These are phyloP conservation scores for Podabrus alpinus DNA, from an alignment of 2,888 invertebrate species.

Conservation along the genomic window DNA sequence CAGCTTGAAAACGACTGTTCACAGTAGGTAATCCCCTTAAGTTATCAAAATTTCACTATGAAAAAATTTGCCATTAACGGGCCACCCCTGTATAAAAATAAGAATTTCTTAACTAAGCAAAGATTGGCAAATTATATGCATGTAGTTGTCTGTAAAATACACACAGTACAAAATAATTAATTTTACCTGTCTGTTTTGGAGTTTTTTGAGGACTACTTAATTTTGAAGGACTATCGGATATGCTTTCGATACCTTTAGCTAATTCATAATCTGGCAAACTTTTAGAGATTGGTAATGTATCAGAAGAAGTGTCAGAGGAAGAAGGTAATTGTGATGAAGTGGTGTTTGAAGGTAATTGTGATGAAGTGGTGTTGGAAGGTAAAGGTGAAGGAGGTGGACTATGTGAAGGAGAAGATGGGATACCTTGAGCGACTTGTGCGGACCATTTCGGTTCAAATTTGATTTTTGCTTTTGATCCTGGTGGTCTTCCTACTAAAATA, in stretches of 20 bases:
- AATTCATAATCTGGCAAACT: neutral
- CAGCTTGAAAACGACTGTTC: too few relatives aligned
- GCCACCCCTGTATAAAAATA: neutral
- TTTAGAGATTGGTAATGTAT: slow-evolving; percentile 9
- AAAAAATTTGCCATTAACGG: neutral
- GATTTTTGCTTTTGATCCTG: slow-evolving; percentile 49
- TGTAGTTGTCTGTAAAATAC: neutral
- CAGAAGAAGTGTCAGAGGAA: slow-evolving; percentile 8
- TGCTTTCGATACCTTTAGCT: neutral
- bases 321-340: slow-evolving; percentile 27
- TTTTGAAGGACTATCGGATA: neutral
- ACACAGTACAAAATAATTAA: neutral
- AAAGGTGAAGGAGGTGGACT: slow-evolving; percentile 38
- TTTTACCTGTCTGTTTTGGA: neutral
- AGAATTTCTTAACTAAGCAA: neutral
- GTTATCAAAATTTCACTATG: too few relatives aligned
- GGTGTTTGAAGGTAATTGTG: slow-evolving; percentile 19
- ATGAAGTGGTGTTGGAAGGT: slow-evolving; percentile 31
- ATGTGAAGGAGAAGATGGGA: slow-evolving; percentile 35
- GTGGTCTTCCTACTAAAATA: slow-evolving; percentile 59
- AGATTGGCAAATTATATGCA: neutral
- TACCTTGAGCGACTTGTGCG: slow-evolving; percentile 51
- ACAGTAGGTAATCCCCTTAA: too few relatives aligned
- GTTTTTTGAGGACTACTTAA: neutral
- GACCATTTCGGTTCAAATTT: slow-evolving; percentile 50